Conservation (phyloP, 2,113 vertebrate genomes). For the Heterocephalus glaber region DNA sequence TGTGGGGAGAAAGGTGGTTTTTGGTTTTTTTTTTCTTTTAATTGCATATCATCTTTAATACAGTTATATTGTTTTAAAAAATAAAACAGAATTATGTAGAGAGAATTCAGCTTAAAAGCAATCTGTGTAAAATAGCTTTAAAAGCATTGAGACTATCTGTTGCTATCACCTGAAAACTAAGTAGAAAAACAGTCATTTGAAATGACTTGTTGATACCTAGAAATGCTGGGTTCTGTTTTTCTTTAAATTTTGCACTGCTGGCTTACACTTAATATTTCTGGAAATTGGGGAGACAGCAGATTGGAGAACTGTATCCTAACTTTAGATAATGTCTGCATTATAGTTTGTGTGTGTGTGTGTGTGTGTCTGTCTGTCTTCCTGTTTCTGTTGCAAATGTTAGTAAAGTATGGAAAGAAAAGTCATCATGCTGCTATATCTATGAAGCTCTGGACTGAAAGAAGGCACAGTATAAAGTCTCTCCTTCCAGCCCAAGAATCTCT, state of each 20-base stretch:
- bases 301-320: background rate
- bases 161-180: constrained; percentile 53
- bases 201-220: constrained; percentile 74
- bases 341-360: background rate
- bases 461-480: background rate
- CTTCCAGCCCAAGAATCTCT: background rate
- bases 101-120: background rate
- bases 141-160: background rate
- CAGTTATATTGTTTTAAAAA: constrained; percentile 24
- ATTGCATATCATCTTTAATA: constrained; percentile 17
- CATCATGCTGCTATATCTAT: background rate
- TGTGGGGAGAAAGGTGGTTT: background rate
- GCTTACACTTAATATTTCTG: constrained; percentile 37
- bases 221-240: background rate
- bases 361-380: background rate
- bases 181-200: constrained; percentile 16
- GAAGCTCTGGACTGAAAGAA: background rate
- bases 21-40: background rate
- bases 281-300: background rate
- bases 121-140: background rate
- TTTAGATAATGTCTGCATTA: constrained; percentile 20
- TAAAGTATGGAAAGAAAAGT: background rate
- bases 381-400: background rate
- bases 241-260: background rate
- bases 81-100: constrained; percentile 47